Conservation (phyloP, 2,888 invertebrate genomes). For the Temnothorax unifasciatus region DNA sequence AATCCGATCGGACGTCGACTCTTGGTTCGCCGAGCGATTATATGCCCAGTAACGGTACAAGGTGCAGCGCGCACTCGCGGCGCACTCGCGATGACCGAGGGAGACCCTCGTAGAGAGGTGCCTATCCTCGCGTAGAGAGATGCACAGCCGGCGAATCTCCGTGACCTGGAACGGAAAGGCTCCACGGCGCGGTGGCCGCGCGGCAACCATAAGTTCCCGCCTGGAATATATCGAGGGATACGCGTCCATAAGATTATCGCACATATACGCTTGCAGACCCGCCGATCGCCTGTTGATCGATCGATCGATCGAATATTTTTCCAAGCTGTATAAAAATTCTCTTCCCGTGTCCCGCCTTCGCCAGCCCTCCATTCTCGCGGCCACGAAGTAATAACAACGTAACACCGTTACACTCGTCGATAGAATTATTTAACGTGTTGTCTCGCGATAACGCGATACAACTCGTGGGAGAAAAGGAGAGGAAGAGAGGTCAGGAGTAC, state of each 20-base stretch:
- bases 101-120: slow-evolving; percentile 68
- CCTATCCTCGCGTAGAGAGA: slow-evolving; percentile 72
- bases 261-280: background rate
- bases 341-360: background rate
- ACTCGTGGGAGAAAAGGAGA: background rate
- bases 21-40: slow-evolving; percentile 68
- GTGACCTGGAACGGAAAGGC: slow-evolving; percentile 79
- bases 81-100: slow-evolving; percentile 75
- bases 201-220: background rate
- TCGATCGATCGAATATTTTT: background rate
- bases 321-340: background rate
- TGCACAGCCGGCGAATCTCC: slow-evolving; percentile 66
- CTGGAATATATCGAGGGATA: background rate
- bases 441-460: slow-evolving; percentile 25
- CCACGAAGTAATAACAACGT: slow-evolving; percentile 16
- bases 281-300: background rate
- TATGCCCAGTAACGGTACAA: slow-evolving; percentile 80
- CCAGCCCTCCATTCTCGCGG: no score
- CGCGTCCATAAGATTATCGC: background rate
- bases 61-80: slow-evolving; percentile 69
- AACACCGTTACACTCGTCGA: slow-evolving; percentile 46
- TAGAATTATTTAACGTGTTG: slow-evolving; percentile 37
- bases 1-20: slow-evolving; percentile 76
- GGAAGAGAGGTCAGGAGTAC: slow-evolving; percentile 1
- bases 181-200: slow-evolving; percentile 42